A percentile compares a stretch with the other conserved stretches of the same genome.
phyloP scores from a whole-genome alignment of 2,797 vertebrate genomes.

The Silurus lanzhouensis region DNA sequence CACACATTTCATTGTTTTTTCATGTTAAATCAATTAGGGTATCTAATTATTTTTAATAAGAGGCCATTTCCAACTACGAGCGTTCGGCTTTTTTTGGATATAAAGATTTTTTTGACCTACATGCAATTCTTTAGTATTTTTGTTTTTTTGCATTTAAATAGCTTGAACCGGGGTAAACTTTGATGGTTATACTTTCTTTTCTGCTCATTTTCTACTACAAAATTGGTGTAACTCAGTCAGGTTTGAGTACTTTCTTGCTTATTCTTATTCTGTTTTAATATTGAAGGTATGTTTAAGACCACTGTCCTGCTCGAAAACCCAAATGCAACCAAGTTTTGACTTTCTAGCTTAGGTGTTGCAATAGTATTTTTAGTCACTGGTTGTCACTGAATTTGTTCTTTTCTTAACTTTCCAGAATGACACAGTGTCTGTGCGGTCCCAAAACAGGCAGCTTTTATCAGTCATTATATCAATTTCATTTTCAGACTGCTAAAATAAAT shows the following conservation, averaged over 20 bases:
- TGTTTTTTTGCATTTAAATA: neutral
- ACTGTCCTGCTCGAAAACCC: neutral
- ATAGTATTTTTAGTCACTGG: neutral
- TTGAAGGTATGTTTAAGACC: too few relatives aligned
- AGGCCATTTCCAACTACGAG: neutral
- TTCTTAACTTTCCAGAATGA: neutral
- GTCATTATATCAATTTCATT: neutral
- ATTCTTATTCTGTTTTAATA: too few relatives aligned
- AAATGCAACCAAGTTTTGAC: neutral
- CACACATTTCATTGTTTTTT: neutral
- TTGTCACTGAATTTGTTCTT: neutral
- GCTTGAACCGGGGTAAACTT: neutral
- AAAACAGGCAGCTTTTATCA: neutral
- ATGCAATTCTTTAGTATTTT: neutral
- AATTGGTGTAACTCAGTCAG: neutral
- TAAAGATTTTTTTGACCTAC: neutral
- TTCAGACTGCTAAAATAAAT: neutral
- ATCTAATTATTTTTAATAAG: neutral
- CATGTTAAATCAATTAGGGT: neutral
- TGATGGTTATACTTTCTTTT: neutral
- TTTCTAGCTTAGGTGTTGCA: neutral
- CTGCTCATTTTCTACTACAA: neutral
- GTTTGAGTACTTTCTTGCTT: neutral
- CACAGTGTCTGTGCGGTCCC: neutral
- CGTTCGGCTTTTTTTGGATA: neutral